phyloP scores from a whole-genome alignment of 2,888 invertebrate genomes.

The Isoperla grammatica region DNA sequence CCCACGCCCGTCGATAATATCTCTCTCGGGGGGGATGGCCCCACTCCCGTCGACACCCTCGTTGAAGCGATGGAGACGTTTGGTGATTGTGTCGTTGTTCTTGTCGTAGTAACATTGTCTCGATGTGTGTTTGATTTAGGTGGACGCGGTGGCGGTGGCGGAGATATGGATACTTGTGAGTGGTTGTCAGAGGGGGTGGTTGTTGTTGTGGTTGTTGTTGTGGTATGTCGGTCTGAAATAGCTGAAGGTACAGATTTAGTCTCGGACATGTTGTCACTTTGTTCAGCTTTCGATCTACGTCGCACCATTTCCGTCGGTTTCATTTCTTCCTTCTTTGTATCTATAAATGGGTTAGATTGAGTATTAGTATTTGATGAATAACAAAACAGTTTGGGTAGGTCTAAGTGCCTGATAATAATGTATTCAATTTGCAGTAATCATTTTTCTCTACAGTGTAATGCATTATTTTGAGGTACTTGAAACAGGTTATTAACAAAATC shows the following conservation, averaged over 20 bases:
- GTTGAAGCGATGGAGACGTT: slow-evolving; percentile 6
- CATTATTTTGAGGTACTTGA: background rate
- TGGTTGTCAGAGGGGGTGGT: slow-evolving; percentile 22
- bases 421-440: no score
- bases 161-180: slow-evolving; percentile 25
- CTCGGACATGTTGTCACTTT: slow-evolving; percentile 28
- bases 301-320: slow-evolving; percentile 21
- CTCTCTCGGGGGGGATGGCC: slow-evolving; percentile 56
- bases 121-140: slow-evolving; percentile 13
- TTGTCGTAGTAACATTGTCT: background rate
- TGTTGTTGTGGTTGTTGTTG: background rate
- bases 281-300: slow-evolving; percentile 21
- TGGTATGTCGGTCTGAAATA: slow-evolving; percentile 20
- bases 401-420: background rate
- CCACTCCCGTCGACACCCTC: slow-evolving; percentile 45
- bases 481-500: no score
- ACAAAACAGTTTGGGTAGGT: background rate
- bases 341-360: slow-evolving; percentile 26
- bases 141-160: slow-evolving; percentile 21
- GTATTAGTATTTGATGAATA: slow-evolving; percentile 19
- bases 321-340: slow-evolving; percentile 22
- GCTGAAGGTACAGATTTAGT: slow-evolving; percentile 26
- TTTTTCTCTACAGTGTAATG: background rate
- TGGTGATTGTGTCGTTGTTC: background rate
- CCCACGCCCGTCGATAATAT: slow-evolving; percentile 55